Evolutionary conservation across 2,797 vertebrate genomes (phyloP).

Genomic region (Holocentrus rufus): DNA sequence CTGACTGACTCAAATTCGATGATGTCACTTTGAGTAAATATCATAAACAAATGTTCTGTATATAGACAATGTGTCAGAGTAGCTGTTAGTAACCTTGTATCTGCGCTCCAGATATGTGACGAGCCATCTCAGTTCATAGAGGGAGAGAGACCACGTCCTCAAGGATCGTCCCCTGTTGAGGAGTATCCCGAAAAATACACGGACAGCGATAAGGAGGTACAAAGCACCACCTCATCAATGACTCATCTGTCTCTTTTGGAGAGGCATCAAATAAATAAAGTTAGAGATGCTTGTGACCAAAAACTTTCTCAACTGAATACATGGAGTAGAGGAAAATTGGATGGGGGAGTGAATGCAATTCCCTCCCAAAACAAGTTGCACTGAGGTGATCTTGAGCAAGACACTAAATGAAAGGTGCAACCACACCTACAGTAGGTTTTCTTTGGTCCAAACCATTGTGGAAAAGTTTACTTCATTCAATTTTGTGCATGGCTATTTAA

Average conservation of each 20-base stretch:
- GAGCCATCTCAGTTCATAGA: slow-evolving; percentile 84
- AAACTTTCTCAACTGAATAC: too few species aligned
- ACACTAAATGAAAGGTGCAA: not conserved
- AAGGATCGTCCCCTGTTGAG: slow-evolving; percentile 96
- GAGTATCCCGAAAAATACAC: slow-evolving; percentile 85
- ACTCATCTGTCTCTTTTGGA: not conserved
- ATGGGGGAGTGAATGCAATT: not conserved
- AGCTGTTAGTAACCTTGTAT: slow-evolving; percentile 34
- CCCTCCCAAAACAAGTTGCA: not conserved
- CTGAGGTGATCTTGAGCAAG: not conserved
- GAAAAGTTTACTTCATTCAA: too few species aligned
- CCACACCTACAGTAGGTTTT: too few species aligned
- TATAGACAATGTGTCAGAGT: too few species aligned
- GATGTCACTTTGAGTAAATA: too few species aligned
- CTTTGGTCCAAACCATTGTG: too few species aligned
- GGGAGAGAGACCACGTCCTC: slow-evolving; percentile 91
- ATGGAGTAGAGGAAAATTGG: not conserved
- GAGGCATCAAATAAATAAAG: not conserved
- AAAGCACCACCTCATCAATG: not conserved
- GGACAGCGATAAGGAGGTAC: slow-evolving; percentile 83
- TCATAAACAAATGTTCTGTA: too few species aligned
- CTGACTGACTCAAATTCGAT: too few species aligned
- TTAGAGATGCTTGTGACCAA: too few species aligned
- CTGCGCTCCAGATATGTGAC: slow-evolving; percentile 83
- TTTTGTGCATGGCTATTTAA: too few species aligned